Evolutionary conservation across 2,797 vertebrate genomes (phyloP), one percentile per base, ranked within the genome.

Genomic region (Heliangelus exortis): DNA sequence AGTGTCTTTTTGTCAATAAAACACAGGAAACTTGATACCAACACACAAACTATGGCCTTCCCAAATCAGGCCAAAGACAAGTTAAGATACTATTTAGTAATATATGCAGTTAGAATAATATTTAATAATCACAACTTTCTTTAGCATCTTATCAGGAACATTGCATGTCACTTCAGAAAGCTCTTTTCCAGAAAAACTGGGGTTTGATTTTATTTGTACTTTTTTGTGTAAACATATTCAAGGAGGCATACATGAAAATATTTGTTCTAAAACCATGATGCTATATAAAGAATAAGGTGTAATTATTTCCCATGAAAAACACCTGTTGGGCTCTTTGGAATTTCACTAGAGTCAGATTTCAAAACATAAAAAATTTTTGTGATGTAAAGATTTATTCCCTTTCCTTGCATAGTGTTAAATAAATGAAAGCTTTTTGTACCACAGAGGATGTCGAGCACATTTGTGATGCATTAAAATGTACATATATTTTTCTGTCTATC

Each of bases 191-290:
- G 55, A 59, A 66, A 54, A 69, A 62, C 2, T 8, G 54, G 17
- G 5, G 23, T 14, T 41, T 41, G 39, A 20, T 66, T 87, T 55
- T 68, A 14, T n/a, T 73, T 76, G 31, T 69, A 47, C 29, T 7
- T 59, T 77, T 43, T 50, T 50, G 8, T 66, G 7, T 74, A 39
- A 47, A 41, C 10, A n/a, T 6, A 28, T 43, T 15, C 48, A 28
- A 36, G 20, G 36, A 43, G 9, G 34, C 0, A 0, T 10, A 21
- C 8, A 11, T 36, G 11, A 36, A 78, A 57, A 72, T 1, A 2
- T 2, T 29, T 4, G 3, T 47, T 19, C 15, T 43, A 31, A 47
- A 66, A 41, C 41, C 4, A 7, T 1, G 8, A 7, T 62, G 16
- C 23, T 47, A 3, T 36, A 65, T 43, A 20, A 54, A 43, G 23